Percentiles rank a stretch among this genome's conserved stretches.
phyloP scores from a whole-genome alignment of 2,888 invertebrate genomes.

The Alloscopus bannaensis region DNA sequence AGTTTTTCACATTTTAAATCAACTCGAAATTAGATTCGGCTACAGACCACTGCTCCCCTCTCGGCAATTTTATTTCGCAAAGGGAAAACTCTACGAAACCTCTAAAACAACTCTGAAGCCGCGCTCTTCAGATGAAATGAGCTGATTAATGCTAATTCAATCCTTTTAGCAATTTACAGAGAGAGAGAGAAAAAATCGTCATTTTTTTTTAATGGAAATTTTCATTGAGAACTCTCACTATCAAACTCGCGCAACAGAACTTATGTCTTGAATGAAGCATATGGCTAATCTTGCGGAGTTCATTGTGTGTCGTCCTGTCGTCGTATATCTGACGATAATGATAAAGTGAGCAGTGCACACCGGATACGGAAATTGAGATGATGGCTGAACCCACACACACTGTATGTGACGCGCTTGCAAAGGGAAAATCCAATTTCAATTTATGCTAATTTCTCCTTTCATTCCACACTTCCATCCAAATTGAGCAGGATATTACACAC shows the following conservation, averaged over 20 bases:
- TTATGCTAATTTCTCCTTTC: conserved; percentile 60
- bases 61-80: too few species aligned
- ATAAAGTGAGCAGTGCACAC: background rate
- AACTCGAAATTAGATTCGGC: too few species aligned
- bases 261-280: background rate
- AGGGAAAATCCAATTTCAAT: conserved; percentile 50
- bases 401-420: background rate
- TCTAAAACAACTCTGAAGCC: too few species aligned
- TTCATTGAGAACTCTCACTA: conserved; percentile 38
- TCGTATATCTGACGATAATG: background rate
- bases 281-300: background rate
- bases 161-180: too few species aligned
- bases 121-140: conserved; percentile 28
- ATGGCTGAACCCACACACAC: conserved; percentile 17
- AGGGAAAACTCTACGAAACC: too few species aligned
- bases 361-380: conserved; percentile 58
- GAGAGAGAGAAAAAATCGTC: conserved; percentile 38
- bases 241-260: conserved; percentile 6
- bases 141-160: conserved; percentile 43
- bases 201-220: conserved; percentile 7
- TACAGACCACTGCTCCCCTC: too few species aligned
- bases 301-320: background rate
- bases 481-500: background rate
- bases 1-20: too few species aligned
- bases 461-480: conserved; percentile 4